These are phyloP conservation scores for Miniopterus natalensis DNA, from an alignment of 2,113 vertebrate genomes.

Conservation along the genomic window DNA sequence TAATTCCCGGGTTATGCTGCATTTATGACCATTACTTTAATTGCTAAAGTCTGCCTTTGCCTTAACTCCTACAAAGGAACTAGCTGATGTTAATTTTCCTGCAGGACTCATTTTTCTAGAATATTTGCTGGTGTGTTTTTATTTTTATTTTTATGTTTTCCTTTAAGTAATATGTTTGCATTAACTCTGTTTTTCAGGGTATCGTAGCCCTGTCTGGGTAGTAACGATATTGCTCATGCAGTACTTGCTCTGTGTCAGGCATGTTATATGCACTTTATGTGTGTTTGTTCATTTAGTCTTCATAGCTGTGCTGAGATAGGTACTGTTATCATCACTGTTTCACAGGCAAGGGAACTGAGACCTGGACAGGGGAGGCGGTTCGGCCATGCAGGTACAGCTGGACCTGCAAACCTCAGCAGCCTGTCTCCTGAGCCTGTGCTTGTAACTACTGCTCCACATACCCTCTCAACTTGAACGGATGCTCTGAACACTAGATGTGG, in stretches of 20 bases:
- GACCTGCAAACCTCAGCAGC: background rate
- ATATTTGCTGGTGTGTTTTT: background rate
- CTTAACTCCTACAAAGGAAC: background rate
- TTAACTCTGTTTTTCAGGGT: background rate
- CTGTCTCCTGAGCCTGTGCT: background rate
- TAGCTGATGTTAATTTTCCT: background rate
- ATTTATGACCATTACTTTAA: background rate
- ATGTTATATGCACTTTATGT: background rate
- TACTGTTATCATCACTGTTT: background rate
- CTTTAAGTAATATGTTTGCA: background rate
- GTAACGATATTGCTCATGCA: background rate
- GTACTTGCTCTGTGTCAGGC: background rate
- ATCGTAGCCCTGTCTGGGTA: background rate
- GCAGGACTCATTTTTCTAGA: background rate
- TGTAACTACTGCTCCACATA: fast-evolving
- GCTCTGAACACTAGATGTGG: background rate
- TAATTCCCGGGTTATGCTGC: background rate
- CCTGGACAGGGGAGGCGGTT: background rate
- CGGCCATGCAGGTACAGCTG: background rate
- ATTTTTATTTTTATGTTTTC: background rate
- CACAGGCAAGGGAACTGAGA: background rate
- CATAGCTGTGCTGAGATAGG: background rate
- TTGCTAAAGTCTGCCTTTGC: background rate
- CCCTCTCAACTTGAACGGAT: background rate
- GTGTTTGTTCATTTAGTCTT: background rate